A percentile compares a stretch with the other conserved stretches of the same genome.
These are phyloP conservation scores for Macropis europaea DNA, from an alignment of 2,888 invertebrate species.

Conservation along the genomic window DNA sequence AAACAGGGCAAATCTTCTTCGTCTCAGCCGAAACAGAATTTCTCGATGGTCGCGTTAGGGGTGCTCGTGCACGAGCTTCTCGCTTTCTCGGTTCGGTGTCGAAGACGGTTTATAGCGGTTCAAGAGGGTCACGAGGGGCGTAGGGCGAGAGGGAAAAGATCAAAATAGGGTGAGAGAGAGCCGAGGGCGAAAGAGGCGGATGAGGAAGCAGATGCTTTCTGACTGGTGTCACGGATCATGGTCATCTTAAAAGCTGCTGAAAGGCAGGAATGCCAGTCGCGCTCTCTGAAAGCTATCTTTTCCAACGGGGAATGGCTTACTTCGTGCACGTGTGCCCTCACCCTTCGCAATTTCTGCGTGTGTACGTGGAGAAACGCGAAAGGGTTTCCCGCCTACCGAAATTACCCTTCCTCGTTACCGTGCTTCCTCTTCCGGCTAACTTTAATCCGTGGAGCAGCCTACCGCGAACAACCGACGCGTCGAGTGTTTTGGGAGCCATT, in stretches of 20 bases:
- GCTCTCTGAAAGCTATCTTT: conserved; percentile 62
- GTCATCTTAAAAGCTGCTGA: conserved; percentile 65
- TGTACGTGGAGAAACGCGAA: conserved; percentile 10
- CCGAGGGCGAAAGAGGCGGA: conserved; percentile 47
- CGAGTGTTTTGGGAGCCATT: too few relatives aligned
- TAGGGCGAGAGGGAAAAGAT: conserved; percentile 27
- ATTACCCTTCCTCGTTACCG: conserved; percentile 1
- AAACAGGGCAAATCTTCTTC: not conserved
- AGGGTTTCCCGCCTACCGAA: not conserved
- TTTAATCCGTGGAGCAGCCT: too few relatives aligned
- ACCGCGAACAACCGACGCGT: too few relatives aligned
- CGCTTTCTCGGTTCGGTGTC: conserved; percentile 51
- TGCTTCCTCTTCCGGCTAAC: too few relatives aligned
- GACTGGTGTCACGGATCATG: conserved; percentile 63
- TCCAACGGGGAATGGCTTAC: conserved; percentile 50
- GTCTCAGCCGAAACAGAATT: conserved; percentile 1
- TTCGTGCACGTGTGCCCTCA: conserved; percentile 13
- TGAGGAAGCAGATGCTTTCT: conserved; percentile 53
- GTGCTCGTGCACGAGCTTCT: conserved; percentile 45
- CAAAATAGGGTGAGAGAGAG: conserved; percentile 53
- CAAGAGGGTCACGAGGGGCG: conserved; percentile 25
- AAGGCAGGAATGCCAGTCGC: conserved; percentile 41
- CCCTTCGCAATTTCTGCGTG: not conserved
- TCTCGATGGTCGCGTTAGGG: conserved; percentile 41
- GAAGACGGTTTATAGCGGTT: conserved; percentile 53